phyloP scores from a whole-genome alignment of 2,113 vertebrate genomes.

The Dendropsophus ebraccatus region DNA sequence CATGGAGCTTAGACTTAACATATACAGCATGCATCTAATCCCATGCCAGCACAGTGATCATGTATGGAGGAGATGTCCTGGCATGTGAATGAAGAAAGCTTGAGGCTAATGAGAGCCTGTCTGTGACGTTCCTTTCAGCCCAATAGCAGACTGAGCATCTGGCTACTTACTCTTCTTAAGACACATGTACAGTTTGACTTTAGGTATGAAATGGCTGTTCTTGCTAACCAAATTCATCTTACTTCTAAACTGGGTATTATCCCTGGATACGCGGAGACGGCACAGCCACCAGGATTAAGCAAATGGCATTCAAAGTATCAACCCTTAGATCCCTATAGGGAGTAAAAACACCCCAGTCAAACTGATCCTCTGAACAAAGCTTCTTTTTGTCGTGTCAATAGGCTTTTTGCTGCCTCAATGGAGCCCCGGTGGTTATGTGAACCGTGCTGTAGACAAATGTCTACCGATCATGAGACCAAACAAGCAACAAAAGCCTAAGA shows the following conservation, averaged over 20 bases:
- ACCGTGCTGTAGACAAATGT: slow-evolving; percentile 75
- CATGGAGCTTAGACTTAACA: slow-evolving; percentile 69
- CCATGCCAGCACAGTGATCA: slow-evolving; percentile 43
- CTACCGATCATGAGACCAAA: slow-evolving; percentile 81
- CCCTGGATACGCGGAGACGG: slow-evolving; percentile 54
- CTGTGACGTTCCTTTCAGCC: background rate
- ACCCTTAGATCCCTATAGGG: slow-evolving; percentile 63
- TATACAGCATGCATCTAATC: slow-evolving; percentile 4
- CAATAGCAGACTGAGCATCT: slow-evolving; percentile 23
- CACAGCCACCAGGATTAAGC: slow-evolving; percentile 59
- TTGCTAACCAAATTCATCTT: slow-evolving; percentile 38
- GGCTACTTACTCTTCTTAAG: background rate
- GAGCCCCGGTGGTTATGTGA: slow-evolving; percentile 63
- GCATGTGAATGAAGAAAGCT: slow-evolving; percentile 76
- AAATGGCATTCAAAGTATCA: slow-evolving; percentile 62
- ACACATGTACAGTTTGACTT: slow-evolving; percentile 55
- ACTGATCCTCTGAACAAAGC: slow-evolving; percentile 72
- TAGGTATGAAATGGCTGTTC: slow-evolving; percentile 35
- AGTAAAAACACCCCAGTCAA: slow-evolving; percentile 58
- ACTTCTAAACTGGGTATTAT: slow-evolving; percentile 29
- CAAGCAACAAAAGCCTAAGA: slow-evolving; percentile 73
- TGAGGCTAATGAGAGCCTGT: slow-evolving; percentile 57
- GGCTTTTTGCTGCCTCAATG: slow-evolving; percentile 66
- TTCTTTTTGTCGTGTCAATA: slow-evolving; percentile 80
- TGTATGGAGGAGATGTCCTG: slow-evolving; percentile 69